Conservation (phyloP, 2,888 invertebrate genomes). For the Drosophila greeni region DNA sequence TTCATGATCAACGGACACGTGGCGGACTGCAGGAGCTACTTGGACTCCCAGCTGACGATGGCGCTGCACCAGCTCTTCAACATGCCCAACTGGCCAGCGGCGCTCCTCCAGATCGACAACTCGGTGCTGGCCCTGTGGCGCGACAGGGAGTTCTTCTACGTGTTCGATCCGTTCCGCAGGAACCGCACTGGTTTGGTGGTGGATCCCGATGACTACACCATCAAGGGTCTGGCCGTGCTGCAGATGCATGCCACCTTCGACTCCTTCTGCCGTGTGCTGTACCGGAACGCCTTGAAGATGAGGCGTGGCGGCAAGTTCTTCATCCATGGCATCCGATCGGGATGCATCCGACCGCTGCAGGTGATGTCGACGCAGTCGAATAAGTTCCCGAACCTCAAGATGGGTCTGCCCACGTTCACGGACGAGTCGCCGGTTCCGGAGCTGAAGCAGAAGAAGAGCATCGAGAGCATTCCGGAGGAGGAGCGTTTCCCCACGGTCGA, state of each 20-base stretch:
- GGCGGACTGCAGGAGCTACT: conserved; percentile 65
- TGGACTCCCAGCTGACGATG: conserved; percentile 68
- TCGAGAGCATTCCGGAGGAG: conserved; percentile 70
- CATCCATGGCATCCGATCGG: conserved; percentile 82
- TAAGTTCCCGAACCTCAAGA: conserved; percentile 64
- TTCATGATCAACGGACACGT: conserved; percentile 74
- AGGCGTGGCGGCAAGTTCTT: conserved; percentile 76
- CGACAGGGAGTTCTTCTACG: conserved; percentile 82
- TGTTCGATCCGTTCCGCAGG: conserved; percentile 84
- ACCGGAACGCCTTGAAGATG: conserved; percentile 78
- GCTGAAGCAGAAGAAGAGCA: conserved; percentile 64
- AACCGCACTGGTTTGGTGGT: conserved; percentile 81
- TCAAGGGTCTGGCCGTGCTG: conserved; percentile 81
- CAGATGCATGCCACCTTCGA: conserved; percentile 82
- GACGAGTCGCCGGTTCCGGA: conserved; percentile 41
- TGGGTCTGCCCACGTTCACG: conserved; percentile 63
- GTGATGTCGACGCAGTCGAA: conserved; percentile 58
- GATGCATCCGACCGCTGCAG: conserved; percentile 70
- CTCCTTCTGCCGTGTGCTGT: conserved; percentile 81
- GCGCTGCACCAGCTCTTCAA: conserved; percentile 69
- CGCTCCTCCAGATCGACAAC: conserved; percentile 81
- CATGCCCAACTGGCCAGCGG: conserved; percentile 62
- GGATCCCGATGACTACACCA: conserved; percentile 78
- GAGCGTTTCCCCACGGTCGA: conserved; percentile 63
- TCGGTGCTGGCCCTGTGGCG: conserved; percentile 82